Evolutionary conservation across 2,797 vertebrate species (phyloP).

Genomic region (Borostomias antarcticus): DNA sequence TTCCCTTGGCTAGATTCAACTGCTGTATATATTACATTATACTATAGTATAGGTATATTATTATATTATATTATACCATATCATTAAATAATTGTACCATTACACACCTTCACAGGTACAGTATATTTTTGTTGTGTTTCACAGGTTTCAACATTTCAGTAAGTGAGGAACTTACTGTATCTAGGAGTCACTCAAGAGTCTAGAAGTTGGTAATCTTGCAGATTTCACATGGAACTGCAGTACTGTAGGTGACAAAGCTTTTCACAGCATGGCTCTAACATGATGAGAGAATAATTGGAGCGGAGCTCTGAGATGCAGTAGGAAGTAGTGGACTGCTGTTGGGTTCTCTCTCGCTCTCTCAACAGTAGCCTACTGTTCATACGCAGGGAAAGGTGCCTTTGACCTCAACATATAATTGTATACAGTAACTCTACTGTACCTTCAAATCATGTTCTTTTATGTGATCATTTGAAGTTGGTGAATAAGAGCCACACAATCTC

Average conservation of each 20-base stretch:
- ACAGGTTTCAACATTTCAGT: not conserved
- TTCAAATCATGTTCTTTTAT: not conserved
- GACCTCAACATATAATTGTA: not conserved
- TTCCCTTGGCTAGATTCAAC: not conserved
- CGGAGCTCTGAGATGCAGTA: not conserved
- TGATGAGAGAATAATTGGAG: not conserved
- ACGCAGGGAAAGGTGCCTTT: not conserved
- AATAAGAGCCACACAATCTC: no score
- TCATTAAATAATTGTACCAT: not conserved
- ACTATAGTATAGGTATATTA: no score
- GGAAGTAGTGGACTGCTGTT: not conserved
- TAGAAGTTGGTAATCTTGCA: not conserved
- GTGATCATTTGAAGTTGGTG: slow-evolving; percentile 13
- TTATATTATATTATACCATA: not conserved
- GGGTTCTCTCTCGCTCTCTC: not conserved
- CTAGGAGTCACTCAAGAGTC: not conserved
- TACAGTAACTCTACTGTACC: not conserved
- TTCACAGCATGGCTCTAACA: not conserved
- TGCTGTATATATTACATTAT: no score
- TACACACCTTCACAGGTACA: not conserved
- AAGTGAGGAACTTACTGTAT: not conserved
- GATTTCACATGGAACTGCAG: not conserved
- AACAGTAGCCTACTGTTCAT: not conserved
- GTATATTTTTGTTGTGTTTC: no score
- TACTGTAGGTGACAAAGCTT: no score